Evolutionary conservation across 2,797 vertebrate genomes (phyloP).

Genomic region (Phrynocephalus forsythii): DNA sequence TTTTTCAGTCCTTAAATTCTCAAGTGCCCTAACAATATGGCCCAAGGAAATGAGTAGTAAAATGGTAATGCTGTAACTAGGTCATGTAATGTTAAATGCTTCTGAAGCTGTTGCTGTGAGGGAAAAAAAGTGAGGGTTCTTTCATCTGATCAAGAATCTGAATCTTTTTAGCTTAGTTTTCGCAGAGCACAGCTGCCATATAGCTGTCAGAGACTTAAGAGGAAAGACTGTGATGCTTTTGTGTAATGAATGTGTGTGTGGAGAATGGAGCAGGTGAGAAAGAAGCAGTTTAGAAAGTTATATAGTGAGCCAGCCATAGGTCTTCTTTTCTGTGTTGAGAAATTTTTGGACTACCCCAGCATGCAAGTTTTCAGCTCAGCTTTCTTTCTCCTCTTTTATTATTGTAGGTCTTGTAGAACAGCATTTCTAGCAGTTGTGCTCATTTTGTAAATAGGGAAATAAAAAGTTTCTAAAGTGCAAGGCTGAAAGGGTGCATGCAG

Average conservation of each 20-base stretch:
- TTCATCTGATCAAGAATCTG: slow-evolving; percentile 69
- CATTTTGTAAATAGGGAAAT: background rate
- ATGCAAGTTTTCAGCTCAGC: too few relatives aligned
- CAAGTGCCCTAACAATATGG: slow-evolving; percentile 29
- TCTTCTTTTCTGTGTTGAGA: background rate
- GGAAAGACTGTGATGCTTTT: background rate
- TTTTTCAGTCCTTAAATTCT: slow-evolving; percentile 47
- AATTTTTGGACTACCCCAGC: too few relatives aligned
- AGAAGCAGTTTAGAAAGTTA: background rate
- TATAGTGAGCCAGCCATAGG: background rate
- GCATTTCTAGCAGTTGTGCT: background rate
- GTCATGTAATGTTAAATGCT: slow-evolving; percentile 73
- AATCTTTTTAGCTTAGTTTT: slow-evolving; percentile 53
- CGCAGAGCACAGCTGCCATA: background rate
- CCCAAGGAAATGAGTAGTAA: slow-evolving; percentile 64
- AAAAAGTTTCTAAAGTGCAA: background rate
- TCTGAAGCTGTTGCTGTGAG: slow-evolving; percentile 70
- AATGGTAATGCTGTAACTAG: slow-evolving; percentile 52
- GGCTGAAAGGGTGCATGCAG: background rate
- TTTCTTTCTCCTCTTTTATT: background rate
- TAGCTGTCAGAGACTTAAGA: background rate
- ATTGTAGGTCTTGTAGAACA: too few relatives aligned
- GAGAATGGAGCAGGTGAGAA: background rate
- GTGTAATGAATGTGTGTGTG: background rate
- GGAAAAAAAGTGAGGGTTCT: slow-evolving; percentile 66